A percentile compares a stretch with the other conserved stretches of the same genome.
Evolutionary conservation across 2,113 vertebrate species (phyloP).

Genomic region (Eupsittula cactorum): DNA sequence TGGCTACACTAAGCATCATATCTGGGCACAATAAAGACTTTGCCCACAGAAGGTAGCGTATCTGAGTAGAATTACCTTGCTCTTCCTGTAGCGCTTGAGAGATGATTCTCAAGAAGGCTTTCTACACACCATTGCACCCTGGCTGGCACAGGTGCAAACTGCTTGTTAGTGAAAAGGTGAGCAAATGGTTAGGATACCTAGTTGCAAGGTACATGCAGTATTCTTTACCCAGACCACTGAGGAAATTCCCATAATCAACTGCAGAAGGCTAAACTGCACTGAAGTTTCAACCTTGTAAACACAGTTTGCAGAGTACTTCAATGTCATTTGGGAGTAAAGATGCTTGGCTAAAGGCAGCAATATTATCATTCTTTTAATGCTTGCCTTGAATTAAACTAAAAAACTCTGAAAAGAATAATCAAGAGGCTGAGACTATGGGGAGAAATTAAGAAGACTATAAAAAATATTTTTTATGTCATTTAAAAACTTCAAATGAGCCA

Average conservation of each 20-base stretch:
- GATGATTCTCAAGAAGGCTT: background rate
- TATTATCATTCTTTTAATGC: background rate
- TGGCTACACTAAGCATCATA: background rate
- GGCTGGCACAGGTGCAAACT: background rate
- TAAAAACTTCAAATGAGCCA: background rate
- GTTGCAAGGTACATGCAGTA: background rate
- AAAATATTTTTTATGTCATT: background rate
- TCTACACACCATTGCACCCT: fast-evolving
- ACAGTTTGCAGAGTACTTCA: background rate
- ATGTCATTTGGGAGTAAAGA: background rate
- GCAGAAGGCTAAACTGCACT: background rate
- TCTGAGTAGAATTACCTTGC: background rate
- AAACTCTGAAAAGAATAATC: background rate
- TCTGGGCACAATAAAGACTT: background rate
- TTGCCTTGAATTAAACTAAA: background rate
- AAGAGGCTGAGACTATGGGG: background rate
- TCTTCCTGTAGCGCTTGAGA: background rate
- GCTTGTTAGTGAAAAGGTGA: background rate
- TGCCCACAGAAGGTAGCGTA: background rate
- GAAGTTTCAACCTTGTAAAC: background rate
- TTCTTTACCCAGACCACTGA: background rate
- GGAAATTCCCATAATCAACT: background rate
- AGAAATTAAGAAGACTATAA: background rate
- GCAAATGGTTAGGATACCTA: background rate
- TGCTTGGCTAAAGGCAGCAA: background rate